Evolutionary conservation across 2,888 invertebrate genomes (phyloP), one percentile per base, ranked within the genome.

Genomic region (Melieria omissa): DNA sequence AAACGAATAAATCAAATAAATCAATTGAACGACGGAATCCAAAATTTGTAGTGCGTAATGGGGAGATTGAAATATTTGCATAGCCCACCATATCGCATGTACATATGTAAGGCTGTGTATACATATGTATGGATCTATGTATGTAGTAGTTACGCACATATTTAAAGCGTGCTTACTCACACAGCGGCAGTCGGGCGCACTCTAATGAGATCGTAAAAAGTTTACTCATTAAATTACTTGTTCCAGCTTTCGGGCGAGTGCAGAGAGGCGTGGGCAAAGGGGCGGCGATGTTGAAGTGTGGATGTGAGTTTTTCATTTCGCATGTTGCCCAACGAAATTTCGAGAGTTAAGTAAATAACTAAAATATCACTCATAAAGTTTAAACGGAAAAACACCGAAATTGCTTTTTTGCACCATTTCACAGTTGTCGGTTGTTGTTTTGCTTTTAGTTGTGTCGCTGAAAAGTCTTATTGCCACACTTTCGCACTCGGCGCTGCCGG

Each of bases 171-270:
- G 9, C 9, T 49, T 49, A 10, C 9, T 12, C 2, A 8, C 49
- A 55, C n/a, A 61, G 60, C 67, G 61, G 60, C 60, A 67, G 60
- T 67, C 61, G 60, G 61, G 60, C 60, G 60, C 60, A 67, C 67
- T 29, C 67, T 74, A 74, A 74, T 74, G 74, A 74, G 74, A 72
- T 74, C 74, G 70, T 74, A 70, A 72, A 72, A 74, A 74, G 70
- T 74, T 74, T 72, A 70, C 72, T 74, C 72, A 74, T 74, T 70
- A 74, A 70, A 72, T 70, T 70, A 70, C 67, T 72, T 74, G 68
- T 73, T 72, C 63, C 65, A 61, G 14, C 29, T 29, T 29, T 29
- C 29, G 29, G 29, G 29, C 29, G 29, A 29, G 29, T 29, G 29
- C 2, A 2, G 3, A 29, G 29, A 29, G 29, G 29, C 29, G 29